Evolutionary conservation across 2,113 vertebrate species (phyloP), one percentile per base, ranked within the genome.

Genomic region (Syngnathus typhle): DNA sequence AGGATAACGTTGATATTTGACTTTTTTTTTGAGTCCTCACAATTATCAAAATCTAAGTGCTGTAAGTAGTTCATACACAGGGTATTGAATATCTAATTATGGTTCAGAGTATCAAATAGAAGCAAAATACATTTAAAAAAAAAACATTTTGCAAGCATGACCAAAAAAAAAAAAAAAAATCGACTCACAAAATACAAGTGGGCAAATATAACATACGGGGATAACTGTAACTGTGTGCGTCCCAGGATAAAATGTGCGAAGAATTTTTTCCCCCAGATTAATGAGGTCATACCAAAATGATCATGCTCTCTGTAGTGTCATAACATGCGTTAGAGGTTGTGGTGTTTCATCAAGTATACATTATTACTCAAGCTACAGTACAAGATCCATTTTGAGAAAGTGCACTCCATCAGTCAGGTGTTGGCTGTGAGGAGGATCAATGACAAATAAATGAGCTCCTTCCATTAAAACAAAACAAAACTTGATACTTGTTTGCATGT

Each of bases 1-100:
- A 85, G 84, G 84, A 87, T 88, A 84, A 86, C 84, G 88, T 84
- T 81, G 78, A 87, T 87, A 86, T 82, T 82, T 83, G 67, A 87
- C 78, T 74, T 77, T 87, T 85, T 87, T 86, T 80, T 87, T 64
- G 81, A 84, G 74, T 89, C 78, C 78, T 85, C 83, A 86, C 80
- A 85, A 82, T 86, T 86, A 83, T 82, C 78, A 86, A 89, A 89
- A 86, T 84, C 81, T 90, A 92, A 91, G 89, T 92, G 91, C 90
- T 91, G 88, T 82, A 85, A 85, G 86, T 89, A 88, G 79, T 89
- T 90, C 83, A 88, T 89, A 85, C 82, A 84, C 78, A 84, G 89
- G 88, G 90, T 90, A 88, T 88, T 87, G 83, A 65, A 89, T 86
- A 88, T 85, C 78, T 89, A 86, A 82, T 76, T 79, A 21, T 61